Percentiles rank a stretch among this genome's conserved stretches.
Conservation (phyloP, 2,888 invertebrate species). For the Mimumesa dahlbomi region DNA sequence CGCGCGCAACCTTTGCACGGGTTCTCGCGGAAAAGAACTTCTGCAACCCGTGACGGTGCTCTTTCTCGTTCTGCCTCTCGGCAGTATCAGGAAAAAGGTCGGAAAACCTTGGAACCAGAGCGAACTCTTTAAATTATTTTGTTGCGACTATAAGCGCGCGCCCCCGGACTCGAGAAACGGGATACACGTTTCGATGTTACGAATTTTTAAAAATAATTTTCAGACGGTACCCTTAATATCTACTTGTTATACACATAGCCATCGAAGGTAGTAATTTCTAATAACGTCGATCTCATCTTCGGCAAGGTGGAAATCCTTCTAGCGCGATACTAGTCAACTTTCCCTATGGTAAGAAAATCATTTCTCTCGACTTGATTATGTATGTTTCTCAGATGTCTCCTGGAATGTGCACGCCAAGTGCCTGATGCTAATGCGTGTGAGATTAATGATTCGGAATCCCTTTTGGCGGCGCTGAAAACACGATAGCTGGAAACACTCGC, state of each 20-base stretch:
- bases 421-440: constrained; percentile 25
- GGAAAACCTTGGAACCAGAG: no score
- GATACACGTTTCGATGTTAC: no score
- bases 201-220: no score
- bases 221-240: no score
- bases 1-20: constrained; percentile 43
- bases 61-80: no score
- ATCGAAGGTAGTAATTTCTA: no score
- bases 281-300: no score
- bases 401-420: not conserved
- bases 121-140: constrained; percentile 54
- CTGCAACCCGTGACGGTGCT: not conserved
- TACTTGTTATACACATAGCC: no score
- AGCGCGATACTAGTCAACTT: no score
- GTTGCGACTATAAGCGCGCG: constrained; percentile 32
- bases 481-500: constrained; percentile 38
- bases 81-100: not conserved
- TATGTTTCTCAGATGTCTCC: constrained; percentile 19
- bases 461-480: constrained; percentile 12
- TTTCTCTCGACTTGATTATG: constrained; percentile 21
- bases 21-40: constrained; percentile 18
- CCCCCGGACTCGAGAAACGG: no score
- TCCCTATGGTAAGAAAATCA: no score
- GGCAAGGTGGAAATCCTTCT: no score
- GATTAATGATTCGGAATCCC: constrained; percentile 43